Base-by-base conservation (phyloP, 2,888 invertebrate species). In the Hirtodrosophila histrioides region DNA sequence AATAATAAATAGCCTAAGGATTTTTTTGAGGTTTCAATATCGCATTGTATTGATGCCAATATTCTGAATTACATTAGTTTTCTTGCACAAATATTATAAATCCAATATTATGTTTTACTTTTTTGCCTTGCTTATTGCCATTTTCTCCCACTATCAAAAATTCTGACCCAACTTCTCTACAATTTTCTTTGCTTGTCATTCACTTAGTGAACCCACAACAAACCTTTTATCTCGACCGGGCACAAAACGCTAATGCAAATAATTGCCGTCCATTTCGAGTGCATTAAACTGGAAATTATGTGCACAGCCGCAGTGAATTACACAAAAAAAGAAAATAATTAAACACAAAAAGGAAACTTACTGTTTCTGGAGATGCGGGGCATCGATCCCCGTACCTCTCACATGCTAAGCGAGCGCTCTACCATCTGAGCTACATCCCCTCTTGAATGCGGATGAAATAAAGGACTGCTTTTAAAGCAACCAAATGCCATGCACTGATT, bases 401-500 rank as follows among this genome's bases (percentile, higher is more conserved):
- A 90, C 91, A 91, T 91, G 91, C 91, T 90, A 91, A 91, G 91
- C 91, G 91, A 91, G 91, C 91, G 91, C 91, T 91, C 91, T 91
- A 91, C 91, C 91, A 91, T 91, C 91, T 91, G 91, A 91, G 91
- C 91, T 91, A 91, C 91, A 91, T 91, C 91, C 91, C 91, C 91
- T 33, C 9, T 12, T 69, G 64, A 3, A 46, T 0, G 0, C 0
- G 0, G 0, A 0, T 0, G 4, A 39, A 69, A 57, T 24, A 44
- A 49, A 23, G 36, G 31, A 11, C 6, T 3, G 3, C 9, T 61
- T 50, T 74, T 4, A 50, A 57, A 6, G 33, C 33, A 60, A 51
- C 2, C 29, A 8, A 50, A n/a, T 39, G 24, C n/a, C 37, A 6
- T 39, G 8, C 35, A 43, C 7, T 57, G 33, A 72, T 57, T 43